Conservation (phyloP, 2,113 vertebrate genomes). For the Myrmecophaga tridactyla region DNA sequence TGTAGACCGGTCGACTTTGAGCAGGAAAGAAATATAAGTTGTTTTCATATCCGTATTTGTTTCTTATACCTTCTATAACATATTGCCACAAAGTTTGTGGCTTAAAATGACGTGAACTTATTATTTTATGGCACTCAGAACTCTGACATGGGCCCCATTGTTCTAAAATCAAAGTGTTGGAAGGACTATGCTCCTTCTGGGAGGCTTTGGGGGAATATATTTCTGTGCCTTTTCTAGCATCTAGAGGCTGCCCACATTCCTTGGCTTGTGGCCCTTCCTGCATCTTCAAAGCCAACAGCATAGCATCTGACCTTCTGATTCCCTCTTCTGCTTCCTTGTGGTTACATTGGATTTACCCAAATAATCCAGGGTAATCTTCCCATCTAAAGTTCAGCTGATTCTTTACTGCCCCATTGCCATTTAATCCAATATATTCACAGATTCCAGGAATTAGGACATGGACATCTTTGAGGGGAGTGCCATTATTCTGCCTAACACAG, state of each 20-base stretch:
- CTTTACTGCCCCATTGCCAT: not conserved
- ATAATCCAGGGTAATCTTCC: not conserved
- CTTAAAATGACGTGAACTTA: not conserved
- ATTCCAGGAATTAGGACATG: rapidly evolving
- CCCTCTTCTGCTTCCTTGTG: not conserved
- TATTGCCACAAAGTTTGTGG: not conserved
- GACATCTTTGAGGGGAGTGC: not conserved
- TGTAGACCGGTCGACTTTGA: not conserved
- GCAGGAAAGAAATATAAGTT: not conserved
- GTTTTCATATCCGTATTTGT: not conserved
- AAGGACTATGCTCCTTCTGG: not conserved
- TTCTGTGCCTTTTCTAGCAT: not conserved
- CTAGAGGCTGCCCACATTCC: rapidly evolving
- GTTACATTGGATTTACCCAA: not conserved
- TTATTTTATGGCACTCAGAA: rapidly evolving
- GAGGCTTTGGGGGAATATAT: rapidly evolving
- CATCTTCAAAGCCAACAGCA: too few relatives aligned
- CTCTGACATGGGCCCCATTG: rapidly evolving
- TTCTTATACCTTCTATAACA: rapidly evolving
- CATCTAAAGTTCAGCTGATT: not conserved
- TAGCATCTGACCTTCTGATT: not conserved
- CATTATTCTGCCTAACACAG: too few relatives aligned
- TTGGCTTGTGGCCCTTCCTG: rapidly evolving
- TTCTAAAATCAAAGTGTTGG: not conserved
- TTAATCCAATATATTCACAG: rapidly evolving